A percentile compares a stretch with the other conserved stretches of the same genome.
Evolutionary conservation across 2,888 invertebrate genomes (phyloP).

Genomic region (Phyllotreta cruciferae): DNA sequence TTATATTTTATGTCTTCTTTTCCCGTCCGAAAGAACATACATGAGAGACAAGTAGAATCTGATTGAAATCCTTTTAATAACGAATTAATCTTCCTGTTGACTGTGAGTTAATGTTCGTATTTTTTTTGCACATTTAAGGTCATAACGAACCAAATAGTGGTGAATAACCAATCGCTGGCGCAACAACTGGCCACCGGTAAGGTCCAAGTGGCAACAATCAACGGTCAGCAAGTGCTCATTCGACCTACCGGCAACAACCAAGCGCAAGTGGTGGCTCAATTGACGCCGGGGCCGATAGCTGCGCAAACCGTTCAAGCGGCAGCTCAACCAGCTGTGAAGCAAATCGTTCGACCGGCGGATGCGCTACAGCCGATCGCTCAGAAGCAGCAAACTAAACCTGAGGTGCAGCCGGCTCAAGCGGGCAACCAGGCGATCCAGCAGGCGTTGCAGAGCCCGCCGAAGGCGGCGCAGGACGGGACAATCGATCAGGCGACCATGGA

Average conservation of each 20-base stretch:
- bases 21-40: slow-evolving; percentile 2
- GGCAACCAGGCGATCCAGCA: slow-evolving; percentile 43
- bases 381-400: slow-evolving; percentile 35
- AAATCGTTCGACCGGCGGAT: slow-evolving; percentile 23
- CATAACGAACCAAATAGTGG: slow-evolving; percentile 73
- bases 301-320: slow-evolving; percentile 33
- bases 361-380: slow-evolving; percentile 34
- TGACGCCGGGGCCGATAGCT: slow-evolving; percentile 60
- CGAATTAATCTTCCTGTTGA: background rate
- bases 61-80: background rate
- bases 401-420: slow-evolving; percentile 9
- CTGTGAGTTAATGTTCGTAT: background rate
- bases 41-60: slow-evolving; percentile 2
- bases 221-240: slow-evolving; percentile 85
- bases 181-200: slow-evolving; percentile 85
- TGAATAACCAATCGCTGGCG: slow-evolving; percentile 78
- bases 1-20: slow-evolving; percentile 7
- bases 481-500: slow-evolving; percentile 67
- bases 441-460: slow-evolving; percentile 34
- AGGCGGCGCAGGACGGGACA: slow-evolving; percentile 36
- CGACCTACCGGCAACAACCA: slow-evolving; percentile 80
- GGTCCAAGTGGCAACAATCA: slow-evolving; percentile 82
- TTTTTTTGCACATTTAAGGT: slow-evolving; percentile 54
- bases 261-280: slow-evolving; percentile 78
- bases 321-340: slow-evolving; percentile 32